Evolutionary conservation across 2,113 vertebrate genomes (phyloP), one percentile per base, ranked within the genome.

Genomic region (Oreocharis arfaki): DNA sequence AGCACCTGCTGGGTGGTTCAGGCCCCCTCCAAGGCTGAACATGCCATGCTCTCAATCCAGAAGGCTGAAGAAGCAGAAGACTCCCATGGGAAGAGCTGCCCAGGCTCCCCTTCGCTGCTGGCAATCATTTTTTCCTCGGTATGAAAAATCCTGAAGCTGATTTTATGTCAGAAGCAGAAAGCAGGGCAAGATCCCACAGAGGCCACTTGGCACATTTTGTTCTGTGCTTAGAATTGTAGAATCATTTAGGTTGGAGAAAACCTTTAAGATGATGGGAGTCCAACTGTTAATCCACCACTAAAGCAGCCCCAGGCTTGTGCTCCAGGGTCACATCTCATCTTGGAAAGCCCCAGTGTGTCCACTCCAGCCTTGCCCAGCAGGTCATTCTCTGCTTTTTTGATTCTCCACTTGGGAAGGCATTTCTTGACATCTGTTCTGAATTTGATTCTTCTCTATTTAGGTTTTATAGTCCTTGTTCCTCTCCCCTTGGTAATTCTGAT

Each of bases 341-440:
- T 57, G 30, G 35, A 90, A 53, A 80, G 55, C 44, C 11, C 23
- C 27, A 11, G 14, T 26, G 35, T 68, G 68, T 35, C 63, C 24
- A 5, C 56, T 57, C 35, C 78, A 92, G 81, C 60, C 67, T 67
- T 93, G 63, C 46, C 47, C 15, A 9, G 6, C 41, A 90, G 82
- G 89, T 94, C 92, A 87, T 84, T 86, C 65, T 14, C 33, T 65
- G 47, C 13, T 33, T 30, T 69, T 61, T 21, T 68, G n/a, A 64
- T 86, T 59, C 83, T 92, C 39, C n/a, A 10, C 60, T 59, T 49
- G 63, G 90, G 60, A 81, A 96, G 84, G 50, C 14, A 13, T 53
- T 97, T 88, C 78, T 92, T 79, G 86, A 97, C 93, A 96, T 92
- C 91, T 95, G 85, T 85, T 97, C 86, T 35, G 50, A 68, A 94